These are phyloP conservation scores for Podarcis raffonei DNA, from an alignment of 2,113 vertebrate species.

Conservation along the genomic window DNA sequence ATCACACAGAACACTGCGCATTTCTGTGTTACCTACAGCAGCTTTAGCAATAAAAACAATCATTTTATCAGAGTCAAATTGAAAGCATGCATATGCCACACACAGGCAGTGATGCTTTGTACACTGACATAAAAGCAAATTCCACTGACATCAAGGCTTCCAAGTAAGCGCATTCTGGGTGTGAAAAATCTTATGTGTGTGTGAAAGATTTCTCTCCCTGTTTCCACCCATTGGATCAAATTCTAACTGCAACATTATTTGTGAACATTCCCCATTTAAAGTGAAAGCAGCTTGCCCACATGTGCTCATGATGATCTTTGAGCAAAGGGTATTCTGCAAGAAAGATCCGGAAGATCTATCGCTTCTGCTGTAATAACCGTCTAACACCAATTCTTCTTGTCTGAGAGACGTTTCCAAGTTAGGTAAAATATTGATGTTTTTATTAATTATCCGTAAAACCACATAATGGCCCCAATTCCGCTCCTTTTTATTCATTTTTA, in stretches of 20 bases:
- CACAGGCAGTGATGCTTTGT: neutral
- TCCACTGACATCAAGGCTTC: neutral
- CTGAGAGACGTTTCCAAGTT: neutral
- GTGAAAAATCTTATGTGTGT: neutral
- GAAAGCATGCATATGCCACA: constrained; percentile 8
- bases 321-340: neutral
- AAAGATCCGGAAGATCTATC: neutral
- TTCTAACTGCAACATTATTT: neutral
- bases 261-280: neutral
- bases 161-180: neutral
- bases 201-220: neutral
- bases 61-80: constrained; percentile 4
- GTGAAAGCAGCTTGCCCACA: neutral
- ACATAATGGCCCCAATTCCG: neutral
- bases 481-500: constrained; percentile 40
- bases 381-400: neutral
- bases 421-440: neutral
- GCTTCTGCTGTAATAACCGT: neutral
- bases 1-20: neutral
- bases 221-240: neutral
- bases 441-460: neutral
- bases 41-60: neutral
- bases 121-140: neutral
- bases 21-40: neutral
- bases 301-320: neutral